These are phyloP conservation scores for Aurelia sp. DNA, from an alignment of 30 jellyfish, hydroid and myxozoan genomes.

Conservation along the genomic window DNA sequence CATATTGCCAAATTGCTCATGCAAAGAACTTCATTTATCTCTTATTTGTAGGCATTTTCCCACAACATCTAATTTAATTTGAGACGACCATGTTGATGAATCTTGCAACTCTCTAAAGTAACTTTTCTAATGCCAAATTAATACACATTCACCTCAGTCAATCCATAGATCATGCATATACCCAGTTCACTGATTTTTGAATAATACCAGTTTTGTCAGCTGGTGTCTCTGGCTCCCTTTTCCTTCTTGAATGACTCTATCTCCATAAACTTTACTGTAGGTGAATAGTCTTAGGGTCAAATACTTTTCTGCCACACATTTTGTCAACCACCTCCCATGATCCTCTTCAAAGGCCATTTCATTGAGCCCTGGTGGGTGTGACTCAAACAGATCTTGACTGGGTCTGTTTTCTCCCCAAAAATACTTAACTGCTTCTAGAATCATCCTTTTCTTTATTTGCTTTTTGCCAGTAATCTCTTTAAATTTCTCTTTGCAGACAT, in stretches of 20 bases:
- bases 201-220: slow-evolving; percentile 32
- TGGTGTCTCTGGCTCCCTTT: slow-evolving; percentile 43
- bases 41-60: too few relatives aligned
- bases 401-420: slow-evolving; percentile 17
- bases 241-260: slow-evolving; percentile 24
- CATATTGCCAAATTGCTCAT: too few relatives aligned
- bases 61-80: too few relatives aligned
- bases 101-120: too few relatives aligned
- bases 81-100: too few relatives aligned
- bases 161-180: too few relatives aligned
- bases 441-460: slow-evolving; percentile 9
- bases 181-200: slow-evolving; percentile 27
- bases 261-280: slow-evolving; percentile 12
- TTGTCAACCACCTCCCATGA: too few relatives aligned
- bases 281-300: slow-evolving; percentile 43
- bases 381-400: not conserved
- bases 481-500: slow-evolving; percentile 29
- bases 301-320: not conserved
- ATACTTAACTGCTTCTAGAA: slow-evolving; percentile 2
- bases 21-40: too few relatives aligned
- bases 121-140: too few relatives aligned
- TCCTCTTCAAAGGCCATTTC: too few relatives aligned
- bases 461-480: slow-evolving; percentile 5
- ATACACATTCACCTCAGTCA: too few relatives aligned
- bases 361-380: slow-evolving; percentile 37